Conservation (phyloP, 2,797 vertebrate species). For the Mustela erminea region DNA sequence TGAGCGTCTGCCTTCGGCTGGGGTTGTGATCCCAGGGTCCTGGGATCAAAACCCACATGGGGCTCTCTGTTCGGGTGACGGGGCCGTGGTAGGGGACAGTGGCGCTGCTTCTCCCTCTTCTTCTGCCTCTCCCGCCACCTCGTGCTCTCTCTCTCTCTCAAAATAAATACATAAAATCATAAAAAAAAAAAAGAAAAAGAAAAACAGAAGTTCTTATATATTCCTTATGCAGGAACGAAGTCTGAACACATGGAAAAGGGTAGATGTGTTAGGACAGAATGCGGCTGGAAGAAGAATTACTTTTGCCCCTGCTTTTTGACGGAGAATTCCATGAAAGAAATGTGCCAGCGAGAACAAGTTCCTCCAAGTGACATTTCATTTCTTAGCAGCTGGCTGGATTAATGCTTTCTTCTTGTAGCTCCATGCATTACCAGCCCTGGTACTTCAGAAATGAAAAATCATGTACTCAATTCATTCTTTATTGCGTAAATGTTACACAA, state of each 20-base stretch:
- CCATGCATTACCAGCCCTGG: conserved; percentile 79
- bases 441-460: conserved; percentile 86
- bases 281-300: conserved; percentile 44
- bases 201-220: not conserved
- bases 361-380: conserved; percentile 85
- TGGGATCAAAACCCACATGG: too few relatives aligned
- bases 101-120: not conserved
- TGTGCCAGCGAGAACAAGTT: conserved; percentile 78
- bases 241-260: not conserved
- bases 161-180: conserved; percentile 14
- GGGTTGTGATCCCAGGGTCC: not conserved
- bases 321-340: conserved; percentile 50
- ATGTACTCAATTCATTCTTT: conserved; percentile 84
- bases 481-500: conserved; percentile 85
- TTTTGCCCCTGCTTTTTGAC: conserved; percentile 48
- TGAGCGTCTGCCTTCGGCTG: not conserved
- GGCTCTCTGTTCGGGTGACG: too few relatives aligned
- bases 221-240: not conserved
- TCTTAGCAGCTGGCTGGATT: conserved; percentile 82
- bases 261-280: not conserved
- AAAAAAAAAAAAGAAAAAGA: not conserved
- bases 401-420: conserved; percentile 78
- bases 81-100: too few relatives aligned
- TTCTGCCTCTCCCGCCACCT: not conserved
- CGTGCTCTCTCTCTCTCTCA: not conserved